These are phyloP conservation scores for Achlya flavicornis DNA, from an alignment of 2,888 invertebrate species.

Conservation along the genomic window DNA sequence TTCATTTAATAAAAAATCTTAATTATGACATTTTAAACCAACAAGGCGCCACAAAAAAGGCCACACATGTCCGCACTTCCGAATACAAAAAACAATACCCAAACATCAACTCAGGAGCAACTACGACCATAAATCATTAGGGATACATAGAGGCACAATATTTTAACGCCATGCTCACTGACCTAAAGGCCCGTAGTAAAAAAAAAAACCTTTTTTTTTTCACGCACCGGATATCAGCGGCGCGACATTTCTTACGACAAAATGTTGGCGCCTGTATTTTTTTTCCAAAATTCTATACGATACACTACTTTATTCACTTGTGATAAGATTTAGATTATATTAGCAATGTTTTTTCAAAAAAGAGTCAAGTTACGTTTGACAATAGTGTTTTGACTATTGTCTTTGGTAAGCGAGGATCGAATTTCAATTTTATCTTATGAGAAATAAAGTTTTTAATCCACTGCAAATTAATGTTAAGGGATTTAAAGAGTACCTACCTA, in stretches of 20 bases:
- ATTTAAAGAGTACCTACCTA: no score
- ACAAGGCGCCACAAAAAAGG: slow-evolving; percentile 20
- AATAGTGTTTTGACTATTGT: slow-evolving; percentile 34
- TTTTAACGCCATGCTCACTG: slow-evolving; percentile 66
- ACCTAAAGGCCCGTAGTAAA: slow-evolving; percentile 43
- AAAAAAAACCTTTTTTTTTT: slow-evolving; percentile 41
- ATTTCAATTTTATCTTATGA: background rate
- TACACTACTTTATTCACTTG: slow-evolving; percentile 24
- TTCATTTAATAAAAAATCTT: no score
- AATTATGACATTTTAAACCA: slow-evolving; percentile 32
- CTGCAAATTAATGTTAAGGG: no score
- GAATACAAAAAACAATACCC: slow-evolving; percentile 26
- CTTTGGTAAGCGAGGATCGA: background rate
- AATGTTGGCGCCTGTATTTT: slow-evolving; percentile 72
- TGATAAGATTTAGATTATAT: slow-evolving; percentile 16
- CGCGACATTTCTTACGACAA: slow-evolving; percentile 75
- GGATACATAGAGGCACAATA: slow-evolving; percentile 52
- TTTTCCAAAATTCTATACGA: slow-evolving; percentile 33
- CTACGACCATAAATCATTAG: slow-evolving; percentile 68
- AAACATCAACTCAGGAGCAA: slow-evolving; percentile 41
- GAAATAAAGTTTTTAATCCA: background rate
- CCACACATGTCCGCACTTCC: slow-evolving; percentile 17
- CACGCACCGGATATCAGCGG: slow-evolving; percentile 73
- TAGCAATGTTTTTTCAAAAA: background rate
- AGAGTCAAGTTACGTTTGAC: slow-evolving; percentile 45